A percentile compares a stretch with the other conserved stretches of the same genome.
Evolutionary conservation across 1,140 invertebrate genomes (phyloP).

Genomic region (Neoseiulus cucumeris): DNA sequence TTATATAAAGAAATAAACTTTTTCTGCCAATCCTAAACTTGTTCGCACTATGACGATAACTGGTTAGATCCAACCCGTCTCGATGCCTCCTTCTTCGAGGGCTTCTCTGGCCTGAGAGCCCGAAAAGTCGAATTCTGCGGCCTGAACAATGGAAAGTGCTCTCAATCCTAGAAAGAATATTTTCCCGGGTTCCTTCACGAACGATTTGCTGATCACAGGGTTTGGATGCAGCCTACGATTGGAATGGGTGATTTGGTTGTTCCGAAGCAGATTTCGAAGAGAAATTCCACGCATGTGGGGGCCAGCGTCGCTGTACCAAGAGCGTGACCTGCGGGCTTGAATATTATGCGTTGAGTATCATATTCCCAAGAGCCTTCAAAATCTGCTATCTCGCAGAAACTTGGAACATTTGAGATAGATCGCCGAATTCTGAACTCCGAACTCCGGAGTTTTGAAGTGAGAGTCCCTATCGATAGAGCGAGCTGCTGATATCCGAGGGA

Average conservation of each 20-base stretch:
- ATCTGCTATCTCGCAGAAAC: too few relatives aligned
- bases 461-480: constrained; percentile 61
- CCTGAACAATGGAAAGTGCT: constrained; percentile 93
- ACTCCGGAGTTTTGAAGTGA: constrained; percentile 80
- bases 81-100: constrained; percentile 74
- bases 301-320: constrained; percentile 53
- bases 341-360: too few relatives aligned
- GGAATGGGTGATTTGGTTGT: constrained; percentile 32
- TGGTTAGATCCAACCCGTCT: constrained; percentile 89
- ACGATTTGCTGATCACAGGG: constrained; percentile 20
- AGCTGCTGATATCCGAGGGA: constrained; percentile 93
- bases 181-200: constrained; percentile 40
- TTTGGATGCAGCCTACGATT: constrained; percentile 12
- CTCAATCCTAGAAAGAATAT: constrained; percentile 90
- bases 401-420: too few relatives aligned
- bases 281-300: constrained; percentile 75
- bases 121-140: constrained; percentile 78
- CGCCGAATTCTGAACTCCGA: constrained; percentile 96
- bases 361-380: too few relatives aligned
- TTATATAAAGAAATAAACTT: constrained; percentile 97
- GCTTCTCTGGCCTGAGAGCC: constrained; percentile 78
- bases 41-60: constrained; percentile 99
- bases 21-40: constrained; percentile 89
- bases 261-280: constrained; percentile 90
- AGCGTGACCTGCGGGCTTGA: constrained; percentile 45